A percentile compares a stretch with the other conserved stretches of the same genome.
Conservation (phyloP, 2,888 invertebrate genomes). For the Dioctria rufipes region DNA sequence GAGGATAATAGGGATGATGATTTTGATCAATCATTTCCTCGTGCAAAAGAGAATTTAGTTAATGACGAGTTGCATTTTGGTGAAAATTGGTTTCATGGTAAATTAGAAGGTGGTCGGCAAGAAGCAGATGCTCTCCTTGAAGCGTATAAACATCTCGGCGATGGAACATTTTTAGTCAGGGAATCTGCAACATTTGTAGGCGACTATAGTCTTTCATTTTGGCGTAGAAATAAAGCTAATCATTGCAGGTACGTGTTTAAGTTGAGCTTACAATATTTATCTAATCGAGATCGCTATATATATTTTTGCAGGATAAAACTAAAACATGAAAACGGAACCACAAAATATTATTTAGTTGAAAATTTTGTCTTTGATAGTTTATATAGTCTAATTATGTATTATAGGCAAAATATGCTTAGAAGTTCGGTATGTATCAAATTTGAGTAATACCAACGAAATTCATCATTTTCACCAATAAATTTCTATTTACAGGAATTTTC, state of each 20-base stretch:
- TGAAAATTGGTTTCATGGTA: slow-evolving; percentile 96
- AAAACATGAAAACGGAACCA: slow-evolving; percentile 89
- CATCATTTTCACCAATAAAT: neutral
- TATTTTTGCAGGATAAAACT: slow-evolving; percentile 80
- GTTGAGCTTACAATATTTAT: neutral
- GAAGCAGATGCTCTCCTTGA: slow-evolving; percentile 82
- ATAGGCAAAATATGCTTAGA: slow-evolving; percentile 86
- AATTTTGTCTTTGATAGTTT: slow-evolving; percentile 91
- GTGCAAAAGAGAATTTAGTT: slow-evolving; percentile 77
- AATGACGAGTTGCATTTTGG: slow-evolving; percentile 92
- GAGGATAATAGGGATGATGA: slow-evolving; percentile 78
- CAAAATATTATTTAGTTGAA: slow-evolving; percentile 92
- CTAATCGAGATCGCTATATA: neutral
- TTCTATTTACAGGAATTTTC: slow-evolving; percentile 79
- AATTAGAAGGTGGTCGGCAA: slow-evolving; percentile 83
- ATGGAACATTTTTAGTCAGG: slow-evolving; percentile 93
- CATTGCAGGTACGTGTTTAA: slow-evolving; percentile 76
- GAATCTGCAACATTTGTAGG: slow-evolving; percentile 97
- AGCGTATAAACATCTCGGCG: slow-evolving; percentile 85
- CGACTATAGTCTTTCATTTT: slow-evolving; percentile 95
- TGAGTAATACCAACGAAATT: neutral
- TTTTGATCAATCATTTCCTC: slow-evolving; percentile 72
- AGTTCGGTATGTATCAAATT: slow-evolving; percentile 77
- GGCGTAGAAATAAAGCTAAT: slow-evolving; percentile 90
- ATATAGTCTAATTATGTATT: slow-evolving; percentile 92